Percentiles rank a stretch among this genome's conserved stretches.
phyloP scores from a whole-genome alignment of 2,113 vertebrate genomes.

The Corythornis cristatus region DNA sequence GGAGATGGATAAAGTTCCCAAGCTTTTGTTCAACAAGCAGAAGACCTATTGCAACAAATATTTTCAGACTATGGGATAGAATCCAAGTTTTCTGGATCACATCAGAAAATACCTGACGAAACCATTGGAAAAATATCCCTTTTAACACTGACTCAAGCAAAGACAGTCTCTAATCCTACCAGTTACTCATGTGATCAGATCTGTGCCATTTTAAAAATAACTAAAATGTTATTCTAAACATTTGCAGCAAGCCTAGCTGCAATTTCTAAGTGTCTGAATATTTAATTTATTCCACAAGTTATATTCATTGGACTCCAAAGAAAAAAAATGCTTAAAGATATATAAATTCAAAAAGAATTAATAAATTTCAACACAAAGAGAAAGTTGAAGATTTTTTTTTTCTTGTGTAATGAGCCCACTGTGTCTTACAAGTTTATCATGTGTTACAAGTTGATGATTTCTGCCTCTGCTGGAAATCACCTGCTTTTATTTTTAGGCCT shows the following conservation, averaged over 20 bases:
- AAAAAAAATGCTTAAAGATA: neutral
- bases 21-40: neutral
- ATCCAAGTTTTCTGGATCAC: constrained; percentile 32
- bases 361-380: neutral
- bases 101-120: constrained; percentile 35
- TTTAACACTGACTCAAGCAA: neutral
- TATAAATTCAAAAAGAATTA: neutral
- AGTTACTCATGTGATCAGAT: neutral
- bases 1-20: neutral
- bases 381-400: neutral
- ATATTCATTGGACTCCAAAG: neutral
- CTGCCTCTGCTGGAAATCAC: neutral
- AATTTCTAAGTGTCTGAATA: neutral
- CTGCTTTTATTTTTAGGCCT: neutral
- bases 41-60: neutral
- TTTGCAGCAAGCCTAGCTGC: neutral
- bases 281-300: neutral
- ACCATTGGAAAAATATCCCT: constrained; percentile 2
- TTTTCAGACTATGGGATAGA: neutral
- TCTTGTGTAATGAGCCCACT: neutral
- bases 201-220: neutral
- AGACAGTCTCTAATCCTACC: neutral
- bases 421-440: neutral
- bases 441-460: neutral
- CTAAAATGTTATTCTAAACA: neutral